Base-by-base conservation (phyloP, 2,797 vertebrate species). In the Moxostoma hubbsi region DNA sequence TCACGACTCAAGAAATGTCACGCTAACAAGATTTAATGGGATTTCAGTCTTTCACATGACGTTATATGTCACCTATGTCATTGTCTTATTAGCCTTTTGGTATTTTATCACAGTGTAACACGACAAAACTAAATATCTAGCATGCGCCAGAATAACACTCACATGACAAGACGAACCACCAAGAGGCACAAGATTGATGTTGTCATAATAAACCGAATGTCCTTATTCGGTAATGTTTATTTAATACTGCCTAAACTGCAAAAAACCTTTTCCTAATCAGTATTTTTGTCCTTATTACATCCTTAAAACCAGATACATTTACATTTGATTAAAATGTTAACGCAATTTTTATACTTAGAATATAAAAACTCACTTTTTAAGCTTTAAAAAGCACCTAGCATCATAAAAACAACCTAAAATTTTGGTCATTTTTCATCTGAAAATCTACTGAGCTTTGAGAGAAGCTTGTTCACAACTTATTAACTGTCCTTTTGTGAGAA, bases 51-150 rank as follows among this genome's bases (percentile, higher is more conserved):
- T 49, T 54, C 62, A 67, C 61, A 15, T 10, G 71, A 66, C 16
- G 6, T 59, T 15, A 13, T 77, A 67, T 66, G 54, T 15, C 13
- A 1, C 18, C 69, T 12, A 72, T 49, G 45, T 36, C 61, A 63
- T 50, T 68, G 58, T 70, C 16, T 15, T 59, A 51, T 77, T 64
- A 73, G 8, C 75, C 75, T 57, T 80, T 68, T 73, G 57, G 65
- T 24, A 79, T 81, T 73, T 55, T 81, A 84, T 87, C 84, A 83
- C 81, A 83, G 83, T 82, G 79, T 85, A 82, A 87, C 69, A 78
- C 65, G 50, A 82, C 9, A 87, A 70, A 80, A 81, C 54, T 59
- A 82, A 75, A 82, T 10, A 16, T 66, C 79, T 77, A 0, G 46
- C 84, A 85, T 83, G 86, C 85, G 62, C 61, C 79, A 81, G 71